Conservation (phyloP, 1,140 invertebrate species). For the Theocolax elegans region DNA sequence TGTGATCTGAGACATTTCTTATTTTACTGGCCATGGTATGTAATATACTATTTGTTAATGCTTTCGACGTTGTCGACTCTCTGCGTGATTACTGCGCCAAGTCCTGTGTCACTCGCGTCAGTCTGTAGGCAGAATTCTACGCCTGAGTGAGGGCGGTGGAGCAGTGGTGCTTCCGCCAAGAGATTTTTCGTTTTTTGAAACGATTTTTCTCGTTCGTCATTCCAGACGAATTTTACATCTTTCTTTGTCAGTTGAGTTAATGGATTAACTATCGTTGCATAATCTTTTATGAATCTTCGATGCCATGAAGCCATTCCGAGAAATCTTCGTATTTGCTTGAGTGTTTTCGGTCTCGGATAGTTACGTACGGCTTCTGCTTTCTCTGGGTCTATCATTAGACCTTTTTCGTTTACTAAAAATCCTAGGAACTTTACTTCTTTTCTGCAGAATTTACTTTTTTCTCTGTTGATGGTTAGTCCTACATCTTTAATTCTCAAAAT, state of each 20-base stretch:
- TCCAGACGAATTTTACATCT: too few relatives aligned
- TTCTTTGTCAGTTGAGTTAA: too few relatives aligned
- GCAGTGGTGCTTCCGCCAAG: too few relatives aligned
- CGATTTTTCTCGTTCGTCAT: too few relatives aligned
- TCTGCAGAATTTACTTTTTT: neutral
- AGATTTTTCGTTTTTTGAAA: too few relatives aligned
- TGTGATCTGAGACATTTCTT: too few relatives aligned
- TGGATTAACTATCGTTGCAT: too few relatives aligned
- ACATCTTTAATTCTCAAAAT: conserved; percentile 5
- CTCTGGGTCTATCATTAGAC: neutral
- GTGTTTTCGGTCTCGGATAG: neutral
- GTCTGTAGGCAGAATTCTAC: conserved; percentile 36
- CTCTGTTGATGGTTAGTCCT: neutral
- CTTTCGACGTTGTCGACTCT: conserved; percentile 42
- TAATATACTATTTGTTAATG: conserved; percentile 50
- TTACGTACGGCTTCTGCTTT: neutral
- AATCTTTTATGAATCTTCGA: neutral
- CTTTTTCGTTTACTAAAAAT: neutral
- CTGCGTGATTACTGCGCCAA: conserved; percentile 27
- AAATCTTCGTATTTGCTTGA: conserved; percentile 1
- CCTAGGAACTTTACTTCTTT: neutral
- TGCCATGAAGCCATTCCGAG: neutral
- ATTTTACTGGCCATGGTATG: too few relatives aligned
- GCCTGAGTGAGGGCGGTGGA: too few relatives aligned
- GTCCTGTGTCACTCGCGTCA: conserved; percentile 44